Evolutionary conservation across 2,888 invertebrate species (phyloP), one percentile per base, ranked within the genome.

Genomic region (Ceramica pisi): DNA sequence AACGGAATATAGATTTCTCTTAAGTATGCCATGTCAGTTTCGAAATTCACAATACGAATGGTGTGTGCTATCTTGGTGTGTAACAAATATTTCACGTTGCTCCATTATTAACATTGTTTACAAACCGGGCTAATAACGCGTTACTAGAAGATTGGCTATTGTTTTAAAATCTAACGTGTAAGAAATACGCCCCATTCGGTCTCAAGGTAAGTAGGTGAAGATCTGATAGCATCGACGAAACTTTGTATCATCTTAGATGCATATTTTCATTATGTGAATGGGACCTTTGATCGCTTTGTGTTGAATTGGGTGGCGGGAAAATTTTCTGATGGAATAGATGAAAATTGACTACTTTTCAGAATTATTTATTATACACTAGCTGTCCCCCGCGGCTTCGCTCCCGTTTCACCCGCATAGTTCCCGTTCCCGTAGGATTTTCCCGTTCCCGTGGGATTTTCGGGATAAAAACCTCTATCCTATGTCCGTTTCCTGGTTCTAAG

Each of bases 121-220:
- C 78, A 81, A 86, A 80, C 69, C 67, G 80, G 76, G 87, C 89
- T 94, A 93, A 93, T 93, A 91, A 91, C 81, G 78, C 75, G 88
- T 88, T 90, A 87, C 86, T 84, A 87, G 79, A 80, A 90, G 90
- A 93, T 92, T 86, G 86, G 80, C 92, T 84, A 94, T 94, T 94
- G 94, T 94, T 91, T 90, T 87, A 77, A 75, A 81, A 64, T 76
- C 82, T 71, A 83, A 85, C 86, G 81, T 86, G 81, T 80, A 90
- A 90, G 90, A 92, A 88, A 89, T 90, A 90, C 88, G 81, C 81
- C 88, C 84, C 82, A 73, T 74, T 88, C 88, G 87, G 86, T 89
- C 79, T 87, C 86, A 81, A 82, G 83, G 76, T 77, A 83, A 84
- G 82, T 86, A 77, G 78, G 85, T 83, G 83, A 86, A 82, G 75